These are phyloP conservation scores for Leptopilina clavipes DNA, from an alignment of 1,140 invertebrate species.

Conservation along the genomic window DNA sequence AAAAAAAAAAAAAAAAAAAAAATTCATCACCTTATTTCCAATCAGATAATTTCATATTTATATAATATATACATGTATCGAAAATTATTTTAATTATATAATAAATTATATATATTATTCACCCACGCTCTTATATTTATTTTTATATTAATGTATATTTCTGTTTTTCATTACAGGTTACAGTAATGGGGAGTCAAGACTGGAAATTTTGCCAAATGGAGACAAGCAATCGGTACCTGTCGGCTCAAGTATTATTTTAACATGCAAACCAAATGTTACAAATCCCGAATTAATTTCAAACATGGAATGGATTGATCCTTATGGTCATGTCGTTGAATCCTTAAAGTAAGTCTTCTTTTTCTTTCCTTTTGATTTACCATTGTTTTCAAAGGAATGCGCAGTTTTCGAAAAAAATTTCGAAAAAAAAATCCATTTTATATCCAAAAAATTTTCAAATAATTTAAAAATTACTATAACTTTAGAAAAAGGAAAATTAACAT, in stretches of 20 bases:
- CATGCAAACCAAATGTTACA: conserved; percentile 80
- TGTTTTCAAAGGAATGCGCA: not conserved
- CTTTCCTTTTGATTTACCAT: not conserved
- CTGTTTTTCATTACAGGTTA: conserved; percentile 60
- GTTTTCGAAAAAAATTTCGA: not conserved
- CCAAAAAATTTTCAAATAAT: no score
- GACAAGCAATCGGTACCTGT: conserved; percentile 80
- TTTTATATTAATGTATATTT: no score
- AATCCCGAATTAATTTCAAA: conserved; percentile 78
- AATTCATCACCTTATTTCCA: conserved; percentile 2
- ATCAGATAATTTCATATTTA: not conserved
- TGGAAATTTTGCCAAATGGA: conserved; percentile 81
- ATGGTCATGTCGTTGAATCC: conserved; percentile 79
- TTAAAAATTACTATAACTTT: no score
- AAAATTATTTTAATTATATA: no score
- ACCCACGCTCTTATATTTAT: not conserved
- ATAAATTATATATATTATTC: not conserved
- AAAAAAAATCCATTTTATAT: no score
- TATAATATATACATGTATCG: no score
- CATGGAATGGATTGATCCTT: conserved; percentile 83
- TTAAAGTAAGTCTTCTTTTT: conserved; percentile 75
- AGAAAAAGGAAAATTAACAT: no score
- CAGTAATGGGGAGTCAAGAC: conserved; percentile 50
- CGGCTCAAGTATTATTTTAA: conserved; percentile 81
- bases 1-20: not conserved